A percentile compares a stretch with the other conserved stretches of the same genome.
Evolutionary conservation across 2,113 vertebrate genomes (phyloP).

Genomic region (Chaenocephalus aceratus): DNA sequence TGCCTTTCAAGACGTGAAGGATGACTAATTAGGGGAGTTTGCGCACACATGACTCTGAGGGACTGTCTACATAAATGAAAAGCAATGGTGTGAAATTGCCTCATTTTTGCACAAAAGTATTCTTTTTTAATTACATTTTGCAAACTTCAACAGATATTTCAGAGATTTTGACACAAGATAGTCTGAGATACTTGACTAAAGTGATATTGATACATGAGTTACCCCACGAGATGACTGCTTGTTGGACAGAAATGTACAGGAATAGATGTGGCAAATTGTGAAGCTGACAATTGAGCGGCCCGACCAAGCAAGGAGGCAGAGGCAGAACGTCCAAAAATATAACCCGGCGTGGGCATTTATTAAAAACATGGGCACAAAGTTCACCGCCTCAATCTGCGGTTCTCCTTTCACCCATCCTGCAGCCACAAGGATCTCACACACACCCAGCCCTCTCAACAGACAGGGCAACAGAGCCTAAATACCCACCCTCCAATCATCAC

Average conservation of each 20-base stretch:
- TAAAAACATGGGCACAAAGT: too few species aligned
- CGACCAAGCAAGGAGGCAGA: too few species aligned
- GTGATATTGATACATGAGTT: neutral
- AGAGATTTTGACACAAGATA: neutral
- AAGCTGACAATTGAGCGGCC: too few species aligned
- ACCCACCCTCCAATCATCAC: too few species aligned
- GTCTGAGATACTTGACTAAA: neutral
- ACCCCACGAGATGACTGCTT: neutral
- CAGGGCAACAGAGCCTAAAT: too few species aligned
- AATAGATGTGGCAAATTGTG: neutral
- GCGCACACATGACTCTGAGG: conserved; percentile 15
- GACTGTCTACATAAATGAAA: conserved; percentile 31
- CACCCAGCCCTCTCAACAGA: too few species aligned
- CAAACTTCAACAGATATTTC: neutral
- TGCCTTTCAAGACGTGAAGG: conserved; percentile 32
- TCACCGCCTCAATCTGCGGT: too few species aligned
- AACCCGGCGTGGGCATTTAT: too few species aligned
- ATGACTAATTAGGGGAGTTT: conserved; percentile 44
- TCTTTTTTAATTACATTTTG: conserved; percentile 13
- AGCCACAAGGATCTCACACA: too few species aligned
- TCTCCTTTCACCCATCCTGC: too few species aligned
- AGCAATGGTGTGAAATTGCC: conserved; percentile 32
- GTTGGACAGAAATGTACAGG: neutral
- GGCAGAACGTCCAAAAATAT: too few species aligned
- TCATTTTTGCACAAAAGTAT: conserved; percentile 10